Conservation (phyloP, 1,140 invertebrate genomes). For the Papilio xuthus region DNA sequence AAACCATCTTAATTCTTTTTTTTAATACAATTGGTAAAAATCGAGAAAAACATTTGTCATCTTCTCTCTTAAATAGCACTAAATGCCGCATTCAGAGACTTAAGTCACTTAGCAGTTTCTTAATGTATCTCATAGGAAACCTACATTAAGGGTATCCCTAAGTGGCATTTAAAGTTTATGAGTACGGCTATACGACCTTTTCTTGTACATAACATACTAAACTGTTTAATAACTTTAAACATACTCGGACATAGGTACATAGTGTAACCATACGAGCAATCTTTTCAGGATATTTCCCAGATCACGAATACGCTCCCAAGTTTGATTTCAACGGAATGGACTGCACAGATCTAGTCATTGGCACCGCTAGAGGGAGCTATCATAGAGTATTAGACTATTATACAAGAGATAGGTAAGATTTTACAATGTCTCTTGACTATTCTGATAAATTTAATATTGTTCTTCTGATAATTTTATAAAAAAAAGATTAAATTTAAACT, state of each 20-base stretch:
- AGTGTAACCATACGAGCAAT: conserved; percentile 3
- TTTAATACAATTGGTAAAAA: too few relatives aligned
- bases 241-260: background rate
- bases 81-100: too few relatives aligned
- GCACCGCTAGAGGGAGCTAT: conserved; percentile 88
- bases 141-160: too few relatives aligned
- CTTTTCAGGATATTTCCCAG: conserved; percentile 75
- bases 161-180: too few relatives aligned
- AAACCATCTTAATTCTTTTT: too few relatives aligned
- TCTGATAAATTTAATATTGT: too few relatives aligned
- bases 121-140: too few relatives aligned
- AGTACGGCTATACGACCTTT: background rate
- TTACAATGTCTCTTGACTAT: too few relatives aligned
- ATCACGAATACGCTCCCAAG: conserved; percentile 87
- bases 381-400: conserved; percentile 95
- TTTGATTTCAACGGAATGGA: conserved; percentile 96
- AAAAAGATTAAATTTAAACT: background rate
- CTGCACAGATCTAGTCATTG: conserved; percentile 97
- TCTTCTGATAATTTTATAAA: too few relatives aligned
- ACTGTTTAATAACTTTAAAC: background rate
- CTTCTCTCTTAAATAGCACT: too few relatives aligned
- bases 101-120: too few relatives aligned
- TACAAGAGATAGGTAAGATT: conserved; percentile 88
- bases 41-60: too few relatives aligned
- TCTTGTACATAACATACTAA: conserved; percentile 3